Evolutionary conservation across 2,113 vertebrate species (phyloP), one percentile per base, ranked within the genome.

Genomic region (Drymodes brunneopygia): DNA sequence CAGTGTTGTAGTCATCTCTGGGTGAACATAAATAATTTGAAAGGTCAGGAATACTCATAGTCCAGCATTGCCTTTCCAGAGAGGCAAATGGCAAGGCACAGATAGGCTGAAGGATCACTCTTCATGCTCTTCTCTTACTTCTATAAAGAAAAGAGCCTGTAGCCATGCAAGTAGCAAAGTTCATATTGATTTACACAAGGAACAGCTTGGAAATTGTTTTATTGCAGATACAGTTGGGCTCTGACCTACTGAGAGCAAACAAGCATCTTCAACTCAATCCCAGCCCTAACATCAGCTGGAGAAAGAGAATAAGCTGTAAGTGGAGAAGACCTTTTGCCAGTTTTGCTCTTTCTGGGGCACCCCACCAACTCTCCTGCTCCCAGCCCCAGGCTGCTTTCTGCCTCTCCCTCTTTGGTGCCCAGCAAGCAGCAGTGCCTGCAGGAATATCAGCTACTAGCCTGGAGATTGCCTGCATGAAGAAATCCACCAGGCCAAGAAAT

Each of bases 391-490:
- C 42, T 88, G n/a, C 51, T 4, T 2, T 51, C 50, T 48, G 64
- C 18, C 54, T 8, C 3, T 12, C 58, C 36, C 12, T 23, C 21
- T 48, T 28, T 57, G 47, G 25, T 42, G 48, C 48, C n/a, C 58
- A 60, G 45, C 7, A 77, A 77, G 51, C 36, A 73, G 28, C 35
- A 62, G 44, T 18, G 38, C 31, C 57, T 84, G 51, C 18, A 36
- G 4, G 2, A 87, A 27, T 31, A 38, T 31, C 2, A 2, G 12
- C 38, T 47, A 28, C 29, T 19, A 45, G 15, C 47, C 66, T 79
- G 20, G 51, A 75, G 47, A 57, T 16, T 18, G 53, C 19, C 42
- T 19, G 31, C 44, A 54, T 0, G 0, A 31, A 6, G 8, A n/a
- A 25, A 50, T 36, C 29, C 86, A 15, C 21, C 65, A 61, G 42